phyloP scores from a whole-genome alignment of 2,113 vertebrate species.

The Pseudolaguvia tuberculata region DNA sequence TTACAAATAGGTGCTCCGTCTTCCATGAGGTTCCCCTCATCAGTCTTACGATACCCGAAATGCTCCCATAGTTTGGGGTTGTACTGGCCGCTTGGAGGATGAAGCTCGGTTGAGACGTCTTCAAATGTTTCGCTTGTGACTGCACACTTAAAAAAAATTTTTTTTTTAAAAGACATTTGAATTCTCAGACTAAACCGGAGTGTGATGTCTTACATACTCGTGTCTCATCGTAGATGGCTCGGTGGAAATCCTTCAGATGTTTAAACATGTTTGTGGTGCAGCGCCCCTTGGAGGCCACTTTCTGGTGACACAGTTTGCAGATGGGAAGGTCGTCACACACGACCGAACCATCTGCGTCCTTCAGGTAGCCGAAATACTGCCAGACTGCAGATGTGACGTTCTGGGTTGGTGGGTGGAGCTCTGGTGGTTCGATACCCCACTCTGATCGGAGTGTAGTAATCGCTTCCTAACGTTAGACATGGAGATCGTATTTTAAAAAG shows the following conservation, averaged over 20 bases:
- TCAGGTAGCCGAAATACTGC: slow-evolving; percentile 37
- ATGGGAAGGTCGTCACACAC: slow-evolving; percentile 35
- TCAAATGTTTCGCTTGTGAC: slow-evolving; percentile 37
- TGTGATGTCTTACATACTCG: neutral
- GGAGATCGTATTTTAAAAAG: neutral
- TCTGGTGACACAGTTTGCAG: slow-evolving; percentile 36
- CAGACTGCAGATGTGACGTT: slow-evolving; percentile 38
- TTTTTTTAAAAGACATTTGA: too few relatives aligned
- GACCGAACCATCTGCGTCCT: slow-evolving; percentile 18
- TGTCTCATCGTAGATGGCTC: slow-evolving; percentile 22
- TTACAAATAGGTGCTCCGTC: slow-evolving; percentile 37
- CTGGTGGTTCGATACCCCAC: slow-evolving; percentile 39
- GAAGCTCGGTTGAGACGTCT: slow-evolving; percentile 14
- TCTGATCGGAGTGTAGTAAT: slow-evolving; percentile 29
- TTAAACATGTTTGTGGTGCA: slow-evolving; percentile 40
- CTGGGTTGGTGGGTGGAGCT: slow-evolving; percentile 33
- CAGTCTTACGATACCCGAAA: slow-evolving; percentile 26
- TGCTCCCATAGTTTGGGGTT: slow-evolving; percentile 36
- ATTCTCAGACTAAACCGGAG: neutral
- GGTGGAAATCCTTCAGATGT: slow-evolving; percentile 35
- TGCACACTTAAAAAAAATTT: too few relatives aligned
- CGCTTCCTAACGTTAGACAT: slow-evolving; percentile 19
- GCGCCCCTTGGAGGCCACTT: slow-evolving; percentile 27
- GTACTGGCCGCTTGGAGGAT: slow-evolving; percentile 14
- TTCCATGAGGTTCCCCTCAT: neutral